Evolutionary conservation across 2,797 vertebrate species (phyloP).

Genomic region (Carcharodon carcharias): DNA sequence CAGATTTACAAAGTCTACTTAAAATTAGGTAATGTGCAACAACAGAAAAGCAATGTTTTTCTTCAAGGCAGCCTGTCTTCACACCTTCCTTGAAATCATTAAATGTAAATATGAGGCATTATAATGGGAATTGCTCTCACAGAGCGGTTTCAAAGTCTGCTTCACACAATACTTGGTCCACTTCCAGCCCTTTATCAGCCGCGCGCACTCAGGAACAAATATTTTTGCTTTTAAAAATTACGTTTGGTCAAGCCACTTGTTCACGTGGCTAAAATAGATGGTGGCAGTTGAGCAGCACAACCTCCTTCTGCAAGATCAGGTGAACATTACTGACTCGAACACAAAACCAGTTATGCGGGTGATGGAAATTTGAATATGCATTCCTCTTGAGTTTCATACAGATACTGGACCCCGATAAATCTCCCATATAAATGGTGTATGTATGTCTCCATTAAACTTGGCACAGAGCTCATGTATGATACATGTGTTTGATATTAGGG

Average conservation of each 20-base stretch:
- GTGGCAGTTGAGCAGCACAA: neutral
- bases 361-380: neutral
- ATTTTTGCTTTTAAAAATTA: slow-evolving; percentile 12
- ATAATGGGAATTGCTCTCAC: neutral
- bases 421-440: neutral
- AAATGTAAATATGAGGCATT: slow-evolving; percentile 1
- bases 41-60: neutral
- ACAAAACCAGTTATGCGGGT: neutral
- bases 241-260: neutral
- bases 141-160: neutral
- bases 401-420: neutral
- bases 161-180: neutral
- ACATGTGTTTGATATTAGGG: neutral
- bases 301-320: neutral
- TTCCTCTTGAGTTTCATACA: slow-evolving; percentile 10
- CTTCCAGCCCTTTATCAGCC: neutral
- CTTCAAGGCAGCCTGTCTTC: too few species aligned
- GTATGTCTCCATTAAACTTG: too few species aligned
- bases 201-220: neutral
- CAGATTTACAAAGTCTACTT: slow-evolving; percentile 11
- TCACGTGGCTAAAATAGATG: neutral
- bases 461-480: neutral
- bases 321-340: neutral
- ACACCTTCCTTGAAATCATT: neutral
- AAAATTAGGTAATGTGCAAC: neutral